These are phyloP conservation scores for Pangasius krempfi DNA, from an alignment of 2,797 vertebrate species.

Conservation along the genomic window DNA sequence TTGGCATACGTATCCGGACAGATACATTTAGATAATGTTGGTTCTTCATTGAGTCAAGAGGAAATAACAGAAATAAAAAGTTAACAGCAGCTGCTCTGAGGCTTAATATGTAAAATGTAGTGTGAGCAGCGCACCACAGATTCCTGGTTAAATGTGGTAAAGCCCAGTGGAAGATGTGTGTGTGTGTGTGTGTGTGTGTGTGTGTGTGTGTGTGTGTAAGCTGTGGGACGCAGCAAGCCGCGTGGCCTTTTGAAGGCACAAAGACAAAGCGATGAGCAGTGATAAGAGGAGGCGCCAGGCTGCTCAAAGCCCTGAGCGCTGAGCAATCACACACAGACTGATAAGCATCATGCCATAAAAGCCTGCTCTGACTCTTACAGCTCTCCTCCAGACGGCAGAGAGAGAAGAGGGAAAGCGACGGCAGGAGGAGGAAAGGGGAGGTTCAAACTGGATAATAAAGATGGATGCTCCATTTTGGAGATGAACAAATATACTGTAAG, in stretches of 20 bases:
- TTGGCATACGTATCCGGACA: constrained; percentile 34
- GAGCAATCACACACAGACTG: constrained; percentile 73
- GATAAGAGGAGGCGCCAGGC: constrained; percentile 83
- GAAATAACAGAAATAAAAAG: constrained; percentile 3
- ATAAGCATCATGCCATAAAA: constrained; percentile 76
- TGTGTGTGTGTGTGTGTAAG: constrained; percentile 46
- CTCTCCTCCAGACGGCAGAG: constrained; percentile 62
- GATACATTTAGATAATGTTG: background rate
- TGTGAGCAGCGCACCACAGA: background rate
- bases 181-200: constrained; percentile 35
- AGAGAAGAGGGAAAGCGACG: constrained; percentile 53
- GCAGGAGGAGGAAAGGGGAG: constrained; percentile 52
- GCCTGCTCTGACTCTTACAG: constrained; percentile 63
- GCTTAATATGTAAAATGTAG: background rate
- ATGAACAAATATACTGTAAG: constrained; percentile 26
- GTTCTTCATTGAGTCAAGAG: background rate
- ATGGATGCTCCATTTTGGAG: constrained; percentile 68
- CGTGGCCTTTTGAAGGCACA: constrained; percentile 71
- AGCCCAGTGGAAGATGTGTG: constrained; percentile 11
- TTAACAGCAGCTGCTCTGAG: background rate
- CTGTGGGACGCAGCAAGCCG: constrained; percentile 63
- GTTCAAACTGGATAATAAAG: constrained; percentile 70
- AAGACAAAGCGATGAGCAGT: constrained; percentile 80
- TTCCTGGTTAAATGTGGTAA: constrained; percentile 15
- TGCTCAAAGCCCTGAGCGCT: constrained; percentile 77